Evolutionary conservation across 2,113 vertebrate genomes (phyloP).

Genomic region (Passerina amoena): DNA sequence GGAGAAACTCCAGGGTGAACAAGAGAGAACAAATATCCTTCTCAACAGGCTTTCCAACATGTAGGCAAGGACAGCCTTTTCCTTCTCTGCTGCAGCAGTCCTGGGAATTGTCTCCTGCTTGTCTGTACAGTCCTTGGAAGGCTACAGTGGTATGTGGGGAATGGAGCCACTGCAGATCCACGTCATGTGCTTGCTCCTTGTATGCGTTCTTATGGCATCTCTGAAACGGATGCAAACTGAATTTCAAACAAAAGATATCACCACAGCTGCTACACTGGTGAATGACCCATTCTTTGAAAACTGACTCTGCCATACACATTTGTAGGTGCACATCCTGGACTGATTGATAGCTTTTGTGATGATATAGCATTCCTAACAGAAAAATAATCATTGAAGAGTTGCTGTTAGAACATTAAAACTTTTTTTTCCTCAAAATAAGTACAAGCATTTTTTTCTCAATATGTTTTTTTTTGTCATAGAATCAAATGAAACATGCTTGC

Average conservation of each 20-base stretch:
- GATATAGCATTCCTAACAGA: background rate
- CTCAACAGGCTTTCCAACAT: background rate
- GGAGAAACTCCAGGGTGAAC: background rate
- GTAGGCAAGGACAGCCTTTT: background rate
- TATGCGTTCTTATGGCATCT: constrained; percentile 7
- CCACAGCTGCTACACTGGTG: background rate
- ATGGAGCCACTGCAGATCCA: background rate
- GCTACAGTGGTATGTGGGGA: background rate
- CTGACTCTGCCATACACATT: background rate
- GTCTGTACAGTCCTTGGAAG: background rate
- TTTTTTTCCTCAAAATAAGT: background rate
- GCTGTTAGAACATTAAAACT: background rate
- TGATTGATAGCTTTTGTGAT: background rate
- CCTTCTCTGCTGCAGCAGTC: background rate
- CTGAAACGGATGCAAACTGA: constrained; percentile 43
- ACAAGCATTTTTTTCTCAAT: background rate
- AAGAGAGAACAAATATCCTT: background rate
- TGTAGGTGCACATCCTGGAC: background rate
- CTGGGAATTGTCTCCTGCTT: background rate
- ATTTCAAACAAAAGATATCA: constrained; percentile 50
- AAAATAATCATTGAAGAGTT: background rate
- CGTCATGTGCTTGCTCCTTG: background rate
- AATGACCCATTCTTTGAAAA: constrained; percentile 11
- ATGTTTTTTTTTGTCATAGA: background rate
- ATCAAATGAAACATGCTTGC: constrained; percentile 32